Evolutionary conservation across 2,888 invertebrate genomes (phyloP).

Genomic region (Cataglyphis cursor): DNA sequence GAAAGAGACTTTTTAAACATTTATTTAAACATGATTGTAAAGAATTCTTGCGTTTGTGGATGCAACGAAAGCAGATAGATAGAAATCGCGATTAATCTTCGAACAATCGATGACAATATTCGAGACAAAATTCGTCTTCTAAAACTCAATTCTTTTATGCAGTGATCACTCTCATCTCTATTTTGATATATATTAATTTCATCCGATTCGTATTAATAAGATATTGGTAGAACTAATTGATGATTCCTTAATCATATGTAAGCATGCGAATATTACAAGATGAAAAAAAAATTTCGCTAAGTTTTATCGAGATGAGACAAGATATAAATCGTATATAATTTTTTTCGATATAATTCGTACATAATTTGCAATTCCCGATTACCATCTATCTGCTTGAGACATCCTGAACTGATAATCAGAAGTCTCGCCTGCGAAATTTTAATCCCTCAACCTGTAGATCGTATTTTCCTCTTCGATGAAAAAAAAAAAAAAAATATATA

Average conservation of each 20-base stretch:
- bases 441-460: constrained; percentile 39
- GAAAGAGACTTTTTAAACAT: neutral
- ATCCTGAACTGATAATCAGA: neutral
- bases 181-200: neutral
- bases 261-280: neutral
- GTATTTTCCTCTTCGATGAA: constrained; percentile 22
- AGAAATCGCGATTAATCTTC: neutral
- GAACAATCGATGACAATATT: neutral
- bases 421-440: constrained; percentile 16
- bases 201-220: neutral
- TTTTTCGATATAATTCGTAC: neutral
- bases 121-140: neutral
- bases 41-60: neutral
- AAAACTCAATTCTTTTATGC: neutral
- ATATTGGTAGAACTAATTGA: neutral
- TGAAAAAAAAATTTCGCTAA: neutral
- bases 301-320: neutral
- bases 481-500: neutral
- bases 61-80: neutral
- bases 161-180: neutral
- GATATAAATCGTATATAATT: neutral
- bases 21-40: constrained; percentile 11
- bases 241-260: neutral
- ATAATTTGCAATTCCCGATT: constrained; percentile 10
- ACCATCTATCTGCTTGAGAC: constrained; percentile 13